These are phyloP conservation scores for Standfussiana lucernea DNA, from an alignment of 2,888 invertebrate species.

Conservation along the genomic window DNA sequence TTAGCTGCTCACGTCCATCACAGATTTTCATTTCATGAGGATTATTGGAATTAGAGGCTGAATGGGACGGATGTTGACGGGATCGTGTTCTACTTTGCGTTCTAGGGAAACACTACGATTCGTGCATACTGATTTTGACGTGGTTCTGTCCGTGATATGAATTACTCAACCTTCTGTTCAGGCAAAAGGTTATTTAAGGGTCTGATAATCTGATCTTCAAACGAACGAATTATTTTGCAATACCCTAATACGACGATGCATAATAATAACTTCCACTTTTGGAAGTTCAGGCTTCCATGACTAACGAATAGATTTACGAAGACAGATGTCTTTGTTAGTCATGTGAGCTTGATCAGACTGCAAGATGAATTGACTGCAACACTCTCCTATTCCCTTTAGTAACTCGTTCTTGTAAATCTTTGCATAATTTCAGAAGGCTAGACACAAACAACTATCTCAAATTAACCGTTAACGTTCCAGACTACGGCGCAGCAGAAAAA, in stretches of 20 bases:
- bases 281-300: no score
- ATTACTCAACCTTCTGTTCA: neutral
- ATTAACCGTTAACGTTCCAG: conserved; percentile 75
- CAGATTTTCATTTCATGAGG: conserved; percentile 58
- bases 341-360: neutral
- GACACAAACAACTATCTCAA: neutral
- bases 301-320: no score
- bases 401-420: neutral
- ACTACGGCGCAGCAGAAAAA: conserved; percentile 87
- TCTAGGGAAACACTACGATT: neutral
- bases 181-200: neutral
- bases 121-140: conserved; percentile 20
- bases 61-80: conserved; percentile 35
- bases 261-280: neutral
- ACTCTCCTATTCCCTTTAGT: neutral
- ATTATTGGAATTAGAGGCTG: conserved; percentile 25
- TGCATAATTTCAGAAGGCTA: no score
- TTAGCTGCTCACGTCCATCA: conserved; percentile 39
- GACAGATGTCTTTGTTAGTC: neutral
- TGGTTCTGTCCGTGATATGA: neutral
- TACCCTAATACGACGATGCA: neutral
- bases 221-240: neutral
- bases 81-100: conserved; percentile 30
- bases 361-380: neutral
- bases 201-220: neutral